Evolutionary conservation across 2,113 vertebrate species (phyloP).

Genomic region (Catharus fuscescens): DNA sequence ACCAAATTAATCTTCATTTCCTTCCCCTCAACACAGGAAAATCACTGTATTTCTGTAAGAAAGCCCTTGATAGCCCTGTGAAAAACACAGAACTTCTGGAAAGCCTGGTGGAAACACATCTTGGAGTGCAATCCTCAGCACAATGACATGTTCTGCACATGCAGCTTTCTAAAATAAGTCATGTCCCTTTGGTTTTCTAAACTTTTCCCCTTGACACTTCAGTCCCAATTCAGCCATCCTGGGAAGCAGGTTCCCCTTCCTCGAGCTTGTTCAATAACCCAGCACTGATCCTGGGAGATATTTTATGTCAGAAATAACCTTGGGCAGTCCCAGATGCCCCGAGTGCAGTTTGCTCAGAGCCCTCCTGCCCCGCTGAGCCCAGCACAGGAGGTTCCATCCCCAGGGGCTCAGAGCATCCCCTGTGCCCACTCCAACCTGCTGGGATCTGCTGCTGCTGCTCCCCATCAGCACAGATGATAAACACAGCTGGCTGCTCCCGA

Average conservation of each 20-base stretch:
- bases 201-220: not conserved
- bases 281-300: not conserved
- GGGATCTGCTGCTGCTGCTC: conserved; percentile 9
- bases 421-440: not conserved
- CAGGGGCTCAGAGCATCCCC: not conserved
- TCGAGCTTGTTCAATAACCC: not conserved
- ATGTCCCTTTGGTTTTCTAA: rapidly evolving
- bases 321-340: conserved; percentile 29
- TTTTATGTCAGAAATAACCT: conserved; percentile 51
- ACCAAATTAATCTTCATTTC: not conserved
- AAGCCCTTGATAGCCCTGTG: not conserved
- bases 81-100: not conserved
- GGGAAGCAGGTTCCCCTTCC: not conserved
- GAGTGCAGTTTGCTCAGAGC: not conserved
- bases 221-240: not conserved
- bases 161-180: not conserved
- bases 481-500: conserved; percentile 30
- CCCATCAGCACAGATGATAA: conserved; percentile 4
- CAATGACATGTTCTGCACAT: not conserved
- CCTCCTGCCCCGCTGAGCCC: no score
- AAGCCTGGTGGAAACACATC: not conserved
- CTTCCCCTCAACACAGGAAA: not conserved
- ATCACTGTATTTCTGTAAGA: not conserved
- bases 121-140: not conserved
- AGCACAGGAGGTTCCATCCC: conserved; percentile 7